Percentiles rank a stretch among this genome's conserved stretches.
These are phyloP conservation scores for Orycteropus afer DNA, from an alignment of 2,113 vertebrate species.

Conservation along the genomic window DNA sequence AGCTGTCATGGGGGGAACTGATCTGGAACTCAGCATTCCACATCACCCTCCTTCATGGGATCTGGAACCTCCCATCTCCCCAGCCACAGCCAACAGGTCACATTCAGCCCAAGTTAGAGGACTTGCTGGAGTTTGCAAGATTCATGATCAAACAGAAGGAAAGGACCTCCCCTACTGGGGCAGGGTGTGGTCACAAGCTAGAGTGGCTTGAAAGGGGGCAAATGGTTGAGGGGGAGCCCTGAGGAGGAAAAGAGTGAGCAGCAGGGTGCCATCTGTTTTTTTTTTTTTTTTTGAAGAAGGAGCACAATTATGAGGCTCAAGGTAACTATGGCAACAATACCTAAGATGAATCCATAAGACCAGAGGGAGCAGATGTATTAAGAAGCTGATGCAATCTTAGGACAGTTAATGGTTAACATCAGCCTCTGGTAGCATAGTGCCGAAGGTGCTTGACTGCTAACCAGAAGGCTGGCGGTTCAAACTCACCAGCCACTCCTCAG, in stretches of 20 bases:
- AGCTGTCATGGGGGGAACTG: too few relatives aligned
- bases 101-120: too few relatives aligned
- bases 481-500: too few relatives aligned
- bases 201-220: neutral
- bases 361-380: too few relatives aligned
- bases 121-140: neutral
- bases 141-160: neutral
- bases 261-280: too few relatives aligned
- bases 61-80: neutral
- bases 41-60: too few relatives aligned
- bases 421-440: too few relatives aligned
- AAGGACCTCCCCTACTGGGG: neutral
- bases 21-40: too few relatives aligned
- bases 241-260: neutral
- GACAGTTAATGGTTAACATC: neutral
- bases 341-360: neutral
- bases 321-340: neutral
- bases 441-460: too few relatives aligned
- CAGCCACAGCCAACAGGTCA: neutral
- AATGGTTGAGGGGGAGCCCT: neutral
- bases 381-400: neutral
- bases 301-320: neutral
- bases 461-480: too few relatives aligned
- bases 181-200: neutral
- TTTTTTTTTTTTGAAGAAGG: neutral